Percentiles rank a stretch among this genome's conserved stretches.
Conservation (phyloP, 2,113 vertebrate species). For the Periophthalmodon schlosseri region DNA sequence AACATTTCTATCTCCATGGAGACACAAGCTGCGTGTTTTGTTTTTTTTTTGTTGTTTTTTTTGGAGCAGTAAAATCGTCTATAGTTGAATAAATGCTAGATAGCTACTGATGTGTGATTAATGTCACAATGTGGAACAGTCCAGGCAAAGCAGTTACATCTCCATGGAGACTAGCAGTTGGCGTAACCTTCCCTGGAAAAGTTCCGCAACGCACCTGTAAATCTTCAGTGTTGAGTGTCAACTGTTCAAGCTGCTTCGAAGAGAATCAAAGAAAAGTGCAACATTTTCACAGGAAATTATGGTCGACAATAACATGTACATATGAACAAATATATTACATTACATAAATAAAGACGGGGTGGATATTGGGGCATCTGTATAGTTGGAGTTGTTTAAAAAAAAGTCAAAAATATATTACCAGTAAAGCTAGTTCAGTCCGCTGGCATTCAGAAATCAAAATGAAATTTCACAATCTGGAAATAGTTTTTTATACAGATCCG, state of each 20-base stretch:
- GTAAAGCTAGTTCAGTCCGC: conserved; percentile 54
- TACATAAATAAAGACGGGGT: conserved; percentile 46
- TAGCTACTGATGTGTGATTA: neutral
- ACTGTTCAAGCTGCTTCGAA: conserved; percentile 74
- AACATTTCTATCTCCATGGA: too few relatives aligned
- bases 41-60: too few relatives aligned
- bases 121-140: neutral
- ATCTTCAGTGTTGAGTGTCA: conserved; percentile 41
- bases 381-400: conserved; percentile 46
- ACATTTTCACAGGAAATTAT: conserved; percentile 64
- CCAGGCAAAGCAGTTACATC: too few relatives aligned
- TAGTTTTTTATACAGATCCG: conserved; percentile 25
- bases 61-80: too few relatives aligned
- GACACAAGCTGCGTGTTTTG: too few relatives aligned
- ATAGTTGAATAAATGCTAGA: neutral
- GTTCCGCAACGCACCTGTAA: neutral
- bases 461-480: conserved; percentile 39
- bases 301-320: conserved; percentile 68
- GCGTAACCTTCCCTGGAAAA: neutral
- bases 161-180: neutral
- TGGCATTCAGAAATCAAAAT: conserved; percentile 37
- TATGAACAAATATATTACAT: conserved; percentile 74
- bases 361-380: conserved; percentile 44
- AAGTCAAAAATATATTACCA: conserved; percentile 37
- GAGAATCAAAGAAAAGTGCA: conserved; percentile 44